Base-by-base conservation (phyloP, 2,797 vertebrate genomes). In the Hylomyscus alleni region DNA sequence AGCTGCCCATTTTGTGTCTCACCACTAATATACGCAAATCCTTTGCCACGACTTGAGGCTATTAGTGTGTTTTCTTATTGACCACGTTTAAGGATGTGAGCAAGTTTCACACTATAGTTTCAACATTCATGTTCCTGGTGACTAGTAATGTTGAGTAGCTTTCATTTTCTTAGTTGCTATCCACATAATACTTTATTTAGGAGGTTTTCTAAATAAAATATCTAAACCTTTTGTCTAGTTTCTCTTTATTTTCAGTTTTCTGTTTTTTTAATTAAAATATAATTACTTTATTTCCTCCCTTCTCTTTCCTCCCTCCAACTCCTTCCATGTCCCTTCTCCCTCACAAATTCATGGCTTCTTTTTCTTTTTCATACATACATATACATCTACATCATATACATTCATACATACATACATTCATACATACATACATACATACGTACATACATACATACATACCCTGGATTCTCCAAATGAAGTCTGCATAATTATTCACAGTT, bases 241-340 rank as follows among this genome's bases (percentile, higher is more conserved):
- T 81, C 78, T 89, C 13, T 24, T n/a, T 89, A 89, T 89, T 80
- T 40, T 86, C 89, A 54, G 40, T 6, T 78, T 94, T 78, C 60
- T 11, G 80, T 47, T 75, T 92, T 60, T 92, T 92, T 58, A 19
- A 3, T 29, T 34, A 65, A 58, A 83, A 60, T 83, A 65, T 22
- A 65, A 84, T 47, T 6, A 65, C 82, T 47, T 47, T 29, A 84
- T 34, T 84, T 65, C 40, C 19, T 65, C 29, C 29, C 40, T 65
- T 84, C 10, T 84, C 26, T 65, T 47, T 65, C 65, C 65, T 67
- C 31, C 65, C 31, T 67, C 31, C 65, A 67, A 15, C 31, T 0
- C 31, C 65, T 34, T 14, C 65, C 65, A 67, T 67, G 62, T 40
- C n/a, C 60, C 83, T 69, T 67, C 52, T 75, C 24, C 15, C 10